These are phyloP conservation scores for Selene dorsalis DNA, from an alignment of 2,797 vertebrate genomes.

Conservation along the genomic window DNA sequence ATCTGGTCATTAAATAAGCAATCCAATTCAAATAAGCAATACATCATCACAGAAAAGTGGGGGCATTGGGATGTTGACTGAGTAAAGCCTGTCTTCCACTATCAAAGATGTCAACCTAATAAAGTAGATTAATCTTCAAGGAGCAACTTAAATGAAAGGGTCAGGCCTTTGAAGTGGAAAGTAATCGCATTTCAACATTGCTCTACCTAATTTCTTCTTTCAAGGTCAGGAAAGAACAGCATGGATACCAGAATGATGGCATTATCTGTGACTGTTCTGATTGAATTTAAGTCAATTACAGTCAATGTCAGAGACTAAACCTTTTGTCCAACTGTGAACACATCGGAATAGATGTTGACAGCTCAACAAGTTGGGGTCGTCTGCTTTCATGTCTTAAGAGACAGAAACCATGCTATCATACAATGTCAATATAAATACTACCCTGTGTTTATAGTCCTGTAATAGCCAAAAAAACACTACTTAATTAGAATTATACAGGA, in stretches of 20 bases:
- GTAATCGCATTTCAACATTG: slow-evolving; percentile 46
- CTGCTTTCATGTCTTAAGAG: slow-evolving; percentile 5
- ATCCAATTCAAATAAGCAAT: slow-evolving; percentile 3
- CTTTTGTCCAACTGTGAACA: slow-evolving; percentile 26
- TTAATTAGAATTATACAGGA: too few species aligned
- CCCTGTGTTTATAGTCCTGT: not conserved
- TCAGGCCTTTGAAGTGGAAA: slow-evolving; percentile 55
- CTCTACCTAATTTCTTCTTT: slow-evolving; percentile 53
- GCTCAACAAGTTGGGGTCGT: slow-evolving; percentile 19
- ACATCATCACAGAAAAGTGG: not conserved
- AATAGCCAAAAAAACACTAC: not conserved
- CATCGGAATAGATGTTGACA: slow-evolving; percentile 37
- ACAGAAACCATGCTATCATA: not conserved
- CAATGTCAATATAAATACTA: not conserved
- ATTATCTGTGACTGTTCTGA: slow-evolving; percentile 43
- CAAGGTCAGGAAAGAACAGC: slow-evolving; percentile 45
- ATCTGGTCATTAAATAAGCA: not conserved
- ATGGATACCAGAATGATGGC: slow-evolving; percentile 24
- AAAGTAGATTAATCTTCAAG: slow-evolving; percentile 46
- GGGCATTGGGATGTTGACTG: not conserved
- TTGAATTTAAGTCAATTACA: slow-evolving; percentile 44
- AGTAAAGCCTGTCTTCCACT: slow-evolving; percentile 11
- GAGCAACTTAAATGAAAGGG: slow-evolving; percentile 48
- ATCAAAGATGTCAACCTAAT: slow-evolving; percentile 49
- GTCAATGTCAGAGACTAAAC: slow-evolving; percentile 17